Evolutionary conservation across 2,888 invertebrate genomes (phyloP).

Genomic region (Spodoptera littoralis): DNA sequence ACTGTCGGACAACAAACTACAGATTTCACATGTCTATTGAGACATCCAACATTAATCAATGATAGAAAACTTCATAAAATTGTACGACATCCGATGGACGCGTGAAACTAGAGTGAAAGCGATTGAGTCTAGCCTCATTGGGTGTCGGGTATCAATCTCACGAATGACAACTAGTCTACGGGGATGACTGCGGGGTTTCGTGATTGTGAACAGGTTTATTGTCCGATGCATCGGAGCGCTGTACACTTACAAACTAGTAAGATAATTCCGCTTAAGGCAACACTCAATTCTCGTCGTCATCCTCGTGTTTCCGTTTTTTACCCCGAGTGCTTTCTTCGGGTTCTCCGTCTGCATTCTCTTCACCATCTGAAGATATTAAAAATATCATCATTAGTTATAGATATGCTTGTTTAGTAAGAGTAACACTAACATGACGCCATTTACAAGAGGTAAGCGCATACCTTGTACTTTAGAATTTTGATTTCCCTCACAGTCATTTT

Average conservation of each 20-base stretch:
- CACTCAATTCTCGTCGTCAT: slow-evolving; percentile 87
- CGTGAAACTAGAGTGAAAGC: slow-evolving; percentile 61
- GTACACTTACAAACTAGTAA: slow-evolving; percentile 88
- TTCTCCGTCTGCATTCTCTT: slow-evolving; percentile 75
- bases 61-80: slow-evolving; percentile 69
- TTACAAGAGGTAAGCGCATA: slow-evolving; percentile 39
- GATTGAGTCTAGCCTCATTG: slow-evolving; percentile 64
- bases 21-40: slow-evolving; percentile 75
- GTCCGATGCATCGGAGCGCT: slow-evolving; percentile 87
- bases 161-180: slow-evolving; percentile 79
- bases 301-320: slow-evolving; percentile 90
- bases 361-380: slow-evolving; percentile 72
- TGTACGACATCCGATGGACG: slow-evolving; percentile 56
- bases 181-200: slow-evolving; percentile 70
- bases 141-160: slow-evolving; percentile 71
- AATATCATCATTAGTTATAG: not conserved
- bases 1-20: slow-evolving; percentile 88
- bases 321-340: slow-evolving; percentile 89
- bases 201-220: slow-evolving; percentile 79
- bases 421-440: not conserved
- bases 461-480: slow-evolving; percentile 78
- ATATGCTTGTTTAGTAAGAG: not conserved
- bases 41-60: slow-evolving; percentile 76
- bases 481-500: slow-evolving; percentile 84
- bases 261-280: slow-evolving; percentile 86